Evolutionary conservation across 2,888 invertebrate species (phyloP), one percentile per base, ranked within the genome.

Genomic region (Dasypogon diadema): DNA sequence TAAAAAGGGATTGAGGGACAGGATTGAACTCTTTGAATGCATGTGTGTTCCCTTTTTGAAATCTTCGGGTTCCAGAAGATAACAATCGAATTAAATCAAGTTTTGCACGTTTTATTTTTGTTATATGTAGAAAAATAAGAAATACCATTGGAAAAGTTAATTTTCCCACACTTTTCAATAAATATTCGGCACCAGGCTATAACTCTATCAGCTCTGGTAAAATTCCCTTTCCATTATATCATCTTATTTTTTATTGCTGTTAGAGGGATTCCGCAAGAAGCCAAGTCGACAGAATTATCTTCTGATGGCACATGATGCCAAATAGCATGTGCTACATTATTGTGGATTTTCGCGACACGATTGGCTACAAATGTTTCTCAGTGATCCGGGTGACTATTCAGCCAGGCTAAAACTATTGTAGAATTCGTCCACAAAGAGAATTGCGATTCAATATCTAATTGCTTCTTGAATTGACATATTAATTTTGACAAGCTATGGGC

Each of bases 401-500:
- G 37, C 74, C 74, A 74, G 2, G 30, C 1, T 22, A 74, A 26
- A 2, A 74, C 74, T 8, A 74, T 30, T 4, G 22, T 46, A 2
- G 74, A 74, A 18, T 74, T 48, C 2, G 48, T 48, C 48, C 58
- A 74, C 1, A 30, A n/a, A n/a, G n/a, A n/a, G n/a, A n/a, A n/a
- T n/a, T n/a, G n/a, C n/a, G n/a, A n/a, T n/a, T 1, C 2, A 3
- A 56, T n/a, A 5, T 56, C 12, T 2, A 56, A n/a, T 10, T 22
- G 5, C 2, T 56, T 26, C 8, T 1, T 3, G 2, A 56, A 2
- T 12, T 42, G 4, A 2, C 8, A 6, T 5, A 54, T 8, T 3
- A 24, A 22, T 26, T 56, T 2, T 34, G 54, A n/a, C n/a, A n/a
- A n/a, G n/a, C n/a, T n/a, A n/a, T n/a, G n/a, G 10, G 78, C 76